These are phyloP conservation scores for Scrobipalpa costella DNA, from an alignment of 2,888 invertebrate species.

Conservation along the genomic window DNA sequence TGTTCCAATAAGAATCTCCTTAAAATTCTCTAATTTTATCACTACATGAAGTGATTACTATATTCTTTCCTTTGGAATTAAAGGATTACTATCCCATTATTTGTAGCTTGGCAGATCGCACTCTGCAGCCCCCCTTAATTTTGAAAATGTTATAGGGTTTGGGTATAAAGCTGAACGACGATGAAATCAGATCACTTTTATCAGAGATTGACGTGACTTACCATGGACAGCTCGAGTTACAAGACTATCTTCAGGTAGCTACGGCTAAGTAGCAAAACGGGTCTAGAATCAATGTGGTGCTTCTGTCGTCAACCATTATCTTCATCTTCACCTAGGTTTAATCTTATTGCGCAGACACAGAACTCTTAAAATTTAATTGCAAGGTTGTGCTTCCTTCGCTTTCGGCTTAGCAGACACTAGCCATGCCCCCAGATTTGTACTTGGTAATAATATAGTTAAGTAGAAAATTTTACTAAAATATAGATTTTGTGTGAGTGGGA, in stretches of 20 bases:
- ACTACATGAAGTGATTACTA: too few relatives aligned
- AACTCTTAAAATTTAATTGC: background rate
- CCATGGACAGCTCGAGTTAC: slow-evolving; percentile 93
- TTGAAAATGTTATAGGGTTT: slow-evolving; percentile 78
- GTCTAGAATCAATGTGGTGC: slow-evolving; percentile 17
- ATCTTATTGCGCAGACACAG: background rate
- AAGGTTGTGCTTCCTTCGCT: too few relatives aligned
- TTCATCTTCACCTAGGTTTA: background rate
- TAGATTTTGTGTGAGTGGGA: too few relatives aligned
- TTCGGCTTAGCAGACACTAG: too few relatives aligned
- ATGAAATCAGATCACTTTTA: slow-evolving; percentile 89
- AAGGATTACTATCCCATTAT: too few relatives aligned
- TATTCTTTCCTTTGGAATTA: too few relatives aligned
- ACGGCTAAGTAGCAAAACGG: background rate
- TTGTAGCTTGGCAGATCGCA: too few relatives aligned
- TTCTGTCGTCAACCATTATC: slow-evolving; percentile 17
- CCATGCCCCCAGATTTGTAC: too few relatives aligned
- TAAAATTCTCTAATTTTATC: too few relatives aligned
- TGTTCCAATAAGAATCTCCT: too few relatives aligned
- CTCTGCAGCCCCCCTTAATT: slow-evolving; percentile 17
- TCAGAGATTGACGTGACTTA: slow-evolving; percentile 92
- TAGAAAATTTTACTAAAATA: background rate
- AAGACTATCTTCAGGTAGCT: slow-evolving; percentile 93
- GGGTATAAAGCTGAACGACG: slow-evolving; percentile 83
- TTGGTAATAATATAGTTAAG: background rate